Evolutionary conservation across 1,140 invertebrate species (phyloP).

Genomic region (Acromyrmex echinatior): DNA sequence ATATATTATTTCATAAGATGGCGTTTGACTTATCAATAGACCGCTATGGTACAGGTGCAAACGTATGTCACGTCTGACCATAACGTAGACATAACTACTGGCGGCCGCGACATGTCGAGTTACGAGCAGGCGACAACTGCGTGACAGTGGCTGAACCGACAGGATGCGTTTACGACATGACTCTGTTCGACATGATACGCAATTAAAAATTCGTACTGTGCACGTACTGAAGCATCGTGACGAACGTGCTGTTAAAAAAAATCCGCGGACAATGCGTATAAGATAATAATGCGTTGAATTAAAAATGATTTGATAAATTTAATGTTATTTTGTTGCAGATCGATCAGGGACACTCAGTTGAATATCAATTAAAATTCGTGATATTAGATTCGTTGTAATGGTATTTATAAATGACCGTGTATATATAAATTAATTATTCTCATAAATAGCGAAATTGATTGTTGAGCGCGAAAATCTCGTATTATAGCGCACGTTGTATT

Average conservation of each 20-base stretch:
- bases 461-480: background rate
- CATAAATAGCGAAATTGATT: slow-evolving; percentile 34
- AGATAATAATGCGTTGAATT: background rate
- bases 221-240: background rate
- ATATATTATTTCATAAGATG: slow-evolving; percentile 15
- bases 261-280: background rate
- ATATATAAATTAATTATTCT: slow-evolving; percentile 24
- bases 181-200: background rate
- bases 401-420: background rate
- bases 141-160: slow-evolving; percentile 41
- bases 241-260: background rate
- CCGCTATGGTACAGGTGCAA: background rate
- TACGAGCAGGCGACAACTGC: slow-evolving; percentile 41
- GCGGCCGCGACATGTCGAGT: slow-evolving; percentile 41
- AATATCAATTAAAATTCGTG: slow-evolving; percentile 22
- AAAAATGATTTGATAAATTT: background rate
- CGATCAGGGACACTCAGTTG: background rate
- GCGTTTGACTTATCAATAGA: slow-evolving; percentile 7
- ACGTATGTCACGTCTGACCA: slow-evolving; percentile 46
- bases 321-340: background rate
- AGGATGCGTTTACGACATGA: slow-evolving; percentile 18
- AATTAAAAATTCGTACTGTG: slow-evolving; percentile 8
- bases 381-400: background rate
- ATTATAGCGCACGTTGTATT: background rate
- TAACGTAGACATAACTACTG: slow-evolving; percentile 48